Conservation (phyloP, 1,140 invertebrate genomes). For the Episyrphus balteatus region DNA sequence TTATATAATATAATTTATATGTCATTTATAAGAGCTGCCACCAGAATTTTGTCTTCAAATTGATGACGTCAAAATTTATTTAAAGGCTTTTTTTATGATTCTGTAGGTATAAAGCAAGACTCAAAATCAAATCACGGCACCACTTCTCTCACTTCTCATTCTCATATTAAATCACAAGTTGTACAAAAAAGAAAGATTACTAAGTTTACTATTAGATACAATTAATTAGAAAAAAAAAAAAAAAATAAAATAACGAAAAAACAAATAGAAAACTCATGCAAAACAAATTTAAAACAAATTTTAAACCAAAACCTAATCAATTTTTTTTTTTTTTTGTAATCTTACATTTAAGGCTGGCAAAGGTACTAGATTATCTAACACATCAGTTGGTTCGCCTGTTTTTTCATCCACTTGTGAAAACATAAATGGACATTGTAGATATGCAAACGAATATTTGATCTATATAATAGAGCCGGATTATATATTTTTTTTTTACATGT, state of each 20-base stretch:
- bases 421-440: constrained; percentile 50
- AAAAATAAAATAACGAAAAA: constrained; percentile 11
- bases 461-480: constrained; percentile 32
- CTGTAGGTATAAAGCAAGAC: too few species aligned
- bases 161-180: too few species aligned
- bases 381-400: constrained; percentile 41
- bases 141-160: too few species aligned
- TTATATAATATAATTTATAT: constrained; percentile 8
- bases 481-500: too few species aligned
- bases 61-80: too few species aligned
- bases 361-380: constrained; percentile 46
- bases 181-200: too few species aligned
- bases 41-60: too few species aligned
- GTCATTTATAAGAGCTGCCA: too few species aligned
- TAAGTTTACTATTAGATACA: too few species aligned
- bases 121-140: too few species aligned
- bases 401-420: constrained; percentile 47
- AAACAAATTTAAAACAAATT: not conserved
- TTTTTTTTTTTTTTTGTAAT: not conserved
- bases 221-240: too few species aligned
- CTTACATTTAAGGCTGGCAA: constrained; percentile 63
- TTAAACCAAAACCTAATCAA: not conserved
- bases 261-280: constrained; percentile 20
- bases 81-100: too few species aligned
- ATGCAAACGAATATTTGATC: constrained; percentile 62